A percentile compares a stretch with the other conserved stretches of the same genome.
These are phyloP conservation scores for Eupithecia insigniata DNA, from an alignment of 2,888 invertebrate genomes.

Conservation along the genomic window DNA sequence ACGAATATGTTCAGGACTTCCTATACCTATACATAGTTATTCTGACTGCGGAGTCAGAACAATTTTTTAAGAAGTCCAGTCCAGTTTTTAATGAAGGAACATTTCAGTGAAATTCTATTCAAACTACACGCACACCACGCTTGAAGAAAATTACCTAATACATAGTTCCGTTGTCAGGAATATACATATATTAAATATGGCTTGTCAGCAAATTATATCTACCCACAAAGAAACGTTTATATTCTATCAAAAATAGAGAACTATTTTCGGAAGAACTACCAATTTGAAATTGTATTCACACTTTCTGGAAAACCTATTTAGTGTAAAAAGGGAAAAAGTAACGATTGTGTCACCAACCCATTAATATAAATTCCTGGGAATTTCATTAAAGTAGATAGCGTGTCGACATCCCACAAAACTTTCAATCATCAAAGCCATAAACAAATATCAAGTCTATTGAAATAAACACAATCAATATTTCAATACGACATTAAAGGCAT, in stretches of 20 bases:
- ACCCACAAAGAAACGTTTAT: not conserved
- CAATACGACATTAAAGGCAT: conserved; percentile 41
- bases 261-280: not conserved
- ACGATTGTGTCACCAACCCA: not conserved
- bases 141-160: not conserved
- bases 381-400: not conserved
- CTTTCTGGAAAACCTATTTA: not conserved
- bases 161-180: too few species aligned
- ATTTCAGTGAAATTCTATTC: not conserved
- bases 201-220: not conserved
- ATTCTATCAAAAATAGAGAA: not conserved
- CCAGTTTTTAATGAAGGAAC: not conserved
- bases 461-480: conserved; percentile 46
- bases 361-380: not conserved
- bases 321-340: not conserved
- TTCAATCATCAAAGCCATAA: conserved; percentile 43
- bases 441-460: conserved; percentile 40
- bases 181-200: not conserved
- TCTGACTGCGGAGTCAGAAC: too few species aligned
- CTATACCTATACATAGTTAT: too few species aligned
- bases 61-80: not conserved
- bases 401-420: conserved; percentile 28
- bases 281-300: not conserved
- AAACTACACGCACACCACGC: not conserved
- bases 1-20: too few species aligned